phyloP scores from a whole-genome alignment of 2,888 invertebrate genomes.

The Clistopyga incitator region DNA sequence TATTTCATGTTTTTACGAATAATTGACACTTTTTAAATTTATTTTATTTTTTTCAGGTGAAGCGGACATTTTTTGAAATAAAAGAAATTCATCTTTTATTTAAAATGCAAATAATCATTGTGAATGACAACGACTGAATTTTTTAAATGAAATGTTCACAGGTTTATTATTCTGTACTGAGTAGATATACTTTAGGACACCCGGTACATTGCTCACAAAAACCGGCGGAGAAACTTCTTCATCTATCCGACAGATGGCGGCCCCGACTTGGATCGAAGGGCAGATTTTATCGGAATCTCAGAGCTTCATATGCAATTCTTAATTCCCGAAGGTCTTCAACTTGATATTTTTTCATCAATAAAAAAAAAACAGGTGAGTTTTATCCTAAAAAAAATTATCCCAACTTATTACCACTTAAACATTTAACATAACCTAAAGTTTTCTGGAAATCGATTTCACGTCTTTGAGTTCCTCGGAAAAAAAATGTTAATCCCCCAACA shows the following conservation, averaged over 20 bases:
- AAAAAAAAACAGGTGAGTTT: neutral
- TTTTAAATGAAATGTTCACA: no score
- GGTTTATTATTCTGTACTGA: no score
- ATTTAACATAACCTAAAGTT: neutral
- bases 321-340: no score
- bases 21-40: no score
- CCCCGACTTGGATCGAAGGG: neutral
- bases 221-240: conserved; percentile 9
- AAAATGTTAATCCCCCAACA: neutral
- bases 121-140: neutral
- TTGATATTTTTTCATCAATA: no score
- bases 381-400: neutral
- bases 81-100: no score
- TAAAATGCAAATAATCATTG: neutral
- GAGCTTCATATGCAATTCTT: no score
- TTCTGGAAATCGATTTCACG: neutral
- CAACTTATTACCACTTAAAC: no score
- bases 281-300: neutral
- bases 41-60: no score
- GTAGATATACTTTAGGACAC: conserved; percentile 31
- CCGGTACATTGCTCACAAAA: conserved; percentile 39
- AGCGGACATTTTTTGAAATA: no score
- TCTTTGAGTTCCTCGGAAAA: neutral
- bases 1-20: no score
- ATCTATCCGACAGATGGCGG: conserved; percentile 31